Conservation (phyloP, 2,888 invertebrate species). For the Cataglyphis albicans region DNA sequence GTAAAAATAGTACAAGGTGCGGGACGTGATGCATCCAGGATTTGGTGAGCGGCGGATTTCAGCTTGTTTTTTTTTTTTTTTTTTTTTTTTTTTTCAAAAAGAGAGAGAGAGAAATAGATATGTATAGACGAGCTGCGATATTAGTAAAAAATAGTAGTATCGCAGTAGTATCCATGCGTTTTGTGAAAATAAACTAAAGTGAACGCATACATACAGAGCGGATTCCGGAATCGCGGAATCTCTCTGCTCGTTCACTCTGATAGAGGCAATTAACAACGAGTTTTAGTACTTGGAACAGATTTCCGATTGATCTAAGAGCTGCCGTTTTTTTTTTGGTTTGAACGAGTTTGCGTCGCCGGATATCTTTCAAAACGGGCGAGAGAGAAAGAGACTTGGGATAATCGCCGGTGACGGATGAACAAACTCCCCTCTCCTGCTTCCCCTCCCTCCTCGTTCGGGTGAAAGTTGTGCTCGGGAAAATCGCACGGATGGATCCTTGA, state of each 20-base stretch:
- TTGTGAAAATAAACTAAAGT: neutral
- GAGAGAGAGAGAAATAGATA: no score
- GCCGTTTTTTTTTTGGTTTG: neutral
- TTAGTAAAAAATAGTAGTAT: neutral
- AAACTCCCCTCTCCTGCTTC: constrained; percentile 53
- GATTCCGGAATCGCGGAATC: neutral
- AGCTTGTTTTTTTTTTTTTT: neutral
- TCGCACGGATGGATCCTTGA: constrained; percentile 75
- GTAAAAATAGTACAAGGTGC: constrained; percentile 4
- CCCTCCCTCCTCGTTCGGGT: constrained; percentile 55
- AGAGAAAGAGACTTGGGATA: neutral
- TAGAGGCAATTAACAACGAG: neutral
- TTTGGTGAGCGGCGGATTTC: neutral
- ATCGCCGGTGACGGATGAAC: constrained; percentile 19
- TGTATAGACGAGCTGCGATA: neutral
- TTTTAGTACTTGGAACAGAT: neutral
- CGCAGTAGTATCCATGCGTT: neutral
- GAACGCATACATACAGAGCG: neutral
- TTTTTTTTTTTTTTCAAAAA: neutral
- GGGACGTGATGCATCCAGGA: neutral
- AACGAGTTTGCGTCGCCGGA: neutral
- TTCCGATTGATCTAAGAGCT: constrained; percentile 1
- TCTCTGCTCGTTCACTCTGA: neutral
- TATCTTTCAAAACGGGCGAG: neutral
- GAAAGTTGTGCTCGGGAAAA: constrained; percentile 77